Percentiles rank a stretch among this genome's conserved stretches.
Evolutionary conservation across 2,113 vertebrate genomes (phyloP).

Genomic region (Petrocephalus zakoni): DNA sequence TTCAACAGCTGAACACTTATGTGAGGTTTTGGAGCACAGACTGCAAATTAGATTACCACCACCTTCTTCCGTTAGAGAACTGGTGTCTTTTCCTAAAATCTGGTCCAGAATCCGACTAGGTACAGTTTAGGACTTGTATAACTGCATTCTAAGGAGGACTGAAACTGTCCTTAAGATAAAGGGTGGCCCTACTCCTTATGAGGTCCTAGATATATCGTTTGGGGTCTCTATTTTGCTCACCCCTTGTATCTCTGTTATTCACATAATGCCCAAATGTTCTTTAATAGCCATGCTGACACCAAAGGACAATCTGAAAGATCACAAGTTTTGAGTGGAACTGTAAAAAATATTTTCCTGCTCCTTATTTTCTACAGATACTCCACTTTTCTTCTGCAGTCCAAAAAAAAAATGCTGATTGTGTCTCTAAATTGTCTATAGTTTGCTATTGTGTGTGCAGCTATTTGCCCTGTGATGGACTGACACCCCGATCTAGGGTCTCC

Average conservation of each 20-base stretch:
- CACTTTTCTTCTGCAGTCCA: not conserved
- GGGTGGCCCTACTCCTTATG: not conserved
- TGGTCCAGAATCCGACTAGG: not conserved
- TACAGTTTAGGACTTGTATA: not conserved
- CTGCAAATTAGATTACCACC: not conserved
- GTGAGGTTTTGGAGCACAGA: not conserved
- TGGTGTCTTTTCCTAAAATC: not conserved
- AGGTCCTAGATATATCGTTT: not conserved
- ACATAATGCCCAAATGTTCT: not conserved
- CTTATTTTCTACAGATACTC: not conserved
- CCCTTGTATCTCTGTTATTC: not conserved
- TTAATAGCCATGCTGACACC: not conserved
- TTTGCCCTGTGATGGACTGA: not conserved
- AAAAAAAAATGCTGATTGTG: not conserved
- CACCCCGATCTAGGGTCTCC: not conserved
- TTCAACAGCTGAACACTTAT: not conserved
- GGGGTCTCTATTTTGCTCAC: not conserved
- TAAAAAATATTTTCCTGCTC: not conserved
- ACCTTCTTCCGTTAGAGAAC: not conserved
- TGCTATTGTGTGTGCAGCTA: not conserved
- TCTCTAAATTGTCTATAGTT: not conserved
- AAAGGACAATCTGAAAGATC: not conserved
- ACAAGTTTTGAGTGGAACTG: not conserved
- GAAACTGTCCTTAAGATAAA: not conserved
- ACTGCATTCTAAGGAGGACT: not conserved